phyloP scores from a whole-genome alignment of 2,888 invertebrate genomes.

The Exocentrus adspersus region DNA sequence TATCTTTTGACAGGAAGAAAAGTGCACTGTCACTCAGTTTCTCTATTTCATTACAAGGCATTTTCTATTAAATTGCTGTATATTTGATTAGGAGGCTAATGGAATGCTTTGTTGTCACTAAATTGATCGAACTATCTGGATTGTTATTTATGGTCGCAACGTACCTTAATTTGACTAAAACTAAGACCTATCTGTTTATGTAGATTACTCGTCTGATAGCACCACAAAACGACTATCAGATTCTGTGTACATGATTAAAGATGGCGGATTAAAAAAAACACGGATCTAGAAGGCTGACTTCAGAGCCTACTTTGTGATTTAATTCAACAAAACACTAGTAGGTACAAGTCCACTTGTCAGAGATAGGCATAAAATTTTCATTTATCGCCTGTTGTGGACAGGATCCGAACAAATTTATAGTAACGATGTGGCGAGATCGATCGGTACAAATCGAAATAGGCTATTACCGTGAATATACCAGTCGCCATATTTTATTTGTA shows the following conservation, averaged over 20 bases:
- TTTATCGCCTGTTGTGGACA: neutral
- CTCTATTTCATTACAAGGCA: constrained; percentile 6
- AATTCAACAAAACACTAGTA: neutral
- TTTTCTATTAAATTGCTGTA: constrained; percentile 6
- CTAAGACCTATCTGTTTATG: neutral
- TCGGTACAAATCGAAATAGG: neutral
- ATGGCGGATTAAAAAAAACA: too few species aligned
- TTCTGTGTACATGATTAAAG: too few species aligned
- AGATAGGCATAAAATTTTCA: neutral
- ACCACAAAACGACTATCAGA: neutral
- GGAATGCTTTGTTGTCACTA: constrained; percentile 1
- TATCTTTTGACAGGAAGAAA: neutral
- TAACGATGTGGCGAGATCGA: neutral
- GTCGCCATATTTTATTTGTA: too few species aligned
- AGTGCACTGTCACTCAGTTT: constrained; percentile 7
- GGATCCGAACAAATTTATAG: neutral
- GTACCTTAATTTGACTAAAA: neutral
- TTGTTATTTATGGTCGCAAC: neutral
- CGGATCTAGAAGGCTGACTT: too few species aligned
- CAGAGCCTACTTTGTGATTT: too few species aligned
- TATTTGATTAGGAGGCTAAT: neutral
- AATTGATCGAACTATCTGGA: constrained; percentile 5
- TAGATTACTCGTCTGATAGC: neutral
- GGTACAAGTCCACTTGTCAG: neutral
- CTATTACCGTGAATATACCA: neutral